Base-by-base conservation (phyloP, 2,797 vertebrate genomes). In the Scyliorhinus canicula region DNA sequence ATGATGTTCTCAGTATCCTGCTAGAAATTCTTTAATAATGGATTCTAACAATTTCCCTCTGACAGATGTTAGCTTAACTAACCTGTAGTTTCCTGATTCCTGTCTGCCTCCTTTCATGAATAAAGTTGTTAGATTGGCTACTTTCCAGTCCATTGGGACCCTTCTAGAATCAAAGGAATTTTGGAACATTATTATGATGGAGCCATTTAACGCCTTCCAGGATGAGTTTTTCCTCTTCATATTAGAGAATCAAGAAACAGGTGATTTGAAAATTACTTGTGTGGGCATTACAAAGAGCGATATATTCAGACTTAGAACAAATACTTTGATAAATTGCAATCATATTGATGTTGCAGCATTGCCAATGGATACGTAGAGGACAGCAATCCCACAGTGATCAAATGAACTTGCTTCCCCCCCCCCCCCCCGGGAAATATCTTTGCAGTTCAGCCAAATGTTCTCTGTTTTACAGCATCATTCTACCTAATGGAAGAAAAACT, bases 361-460 rank as follows among this genome's bases (percentile, higher is more conserved):
- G 86, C 35, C n/a, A 90, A 90, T 40, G 86, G 55, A 63, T 57
- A 35, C 86, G 86, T 63, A 90, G 86, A 63, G 55, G 86, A 55
- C 86, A 90, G 86, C 55, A 90, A 57, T 90, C 55, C 35, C 86
- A 60, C 35, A 90, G 35, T 90, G 86, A 90, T 55, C 55, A 90
- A 60, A 90, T 90, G 35, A 90, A 60, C 35, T 63, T 90, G 55
- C 86, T 90, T n/a, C 5, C 21, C 1, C 14, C 28, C 50, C 82
- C 24, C 26, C 24, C 84, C 84, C 84, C 19, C 21, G 79, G 47
- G 44, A 82, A 82, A 82, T 24, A 26, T 82, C 4, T 44, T 82
- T 82, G 40, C 79, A 24, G 79, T 19, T 82, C 19, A 8, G 79
- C 44, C 44, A 24, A 82, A 4, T 88, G 31, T n/a, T 60, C 35